Evolutionary conservation across 1,140 invertebrate genomes (phyloP), one percentile per base, ranked within the genome.

Genomic region (Melitaea cinxia): DNA sequence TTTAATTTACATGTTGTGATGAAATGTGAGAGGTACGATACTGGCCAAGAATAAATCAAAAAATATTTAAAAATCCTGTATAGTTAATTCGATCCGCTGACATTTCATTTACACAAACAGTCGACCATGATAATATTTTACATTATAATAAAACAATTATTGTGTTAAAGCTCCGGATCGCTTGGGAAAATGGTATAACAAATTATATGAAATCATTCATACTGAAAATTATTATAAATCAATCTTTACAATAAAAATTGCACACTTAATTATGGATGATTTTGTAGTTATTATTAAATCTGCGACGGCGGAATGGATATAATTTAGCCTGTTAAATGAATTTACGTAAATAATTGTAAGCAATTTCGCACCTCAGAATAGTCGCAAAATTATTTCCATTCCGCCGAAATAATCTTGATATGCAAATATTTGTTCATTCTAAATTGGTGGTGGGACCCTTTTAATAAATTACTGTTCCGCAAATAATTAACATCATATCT

Each of bases 371-470:
- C 64, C 42, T 72, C 55, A 28, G 68, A 72, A 72, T 67, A 59
- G 59, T 61, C 65, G 30, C 63, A 65, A 75, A n/a, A 73, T 70
- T 71, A 75, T 69, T 70, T 70, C 70, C 70, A 39, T 65, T 65
- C 62, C 57, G 67, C 26, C 68, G 62, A 58, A 63, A 65, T 73
- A 52, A 78, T 65, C 72, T 71, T 74, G 61, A 73, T 77, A 77
- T 78, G 72, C 67, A 70, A 77, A 71, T 78, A 67, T 74, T 76
- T 75, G 60, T 73, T 68, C 64, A 54, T 53, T 64, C 53, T 45
- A 42, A 64, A 73, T 65, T 73, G 81, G 80, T 88, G 82, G 77
- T 83, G 80, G 80, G 73, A 69, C 33, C 65, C 49, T 68, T 64
- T 50, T 47, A 68, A 60, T 64, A 50, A 60, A 72, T 61, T 52